Evolutionary conservation across 2,113 vertebrate species (phyloP), one percentile per base, ranked within the genome.

Genomic region (Triplophysa dalaica): DNA sequence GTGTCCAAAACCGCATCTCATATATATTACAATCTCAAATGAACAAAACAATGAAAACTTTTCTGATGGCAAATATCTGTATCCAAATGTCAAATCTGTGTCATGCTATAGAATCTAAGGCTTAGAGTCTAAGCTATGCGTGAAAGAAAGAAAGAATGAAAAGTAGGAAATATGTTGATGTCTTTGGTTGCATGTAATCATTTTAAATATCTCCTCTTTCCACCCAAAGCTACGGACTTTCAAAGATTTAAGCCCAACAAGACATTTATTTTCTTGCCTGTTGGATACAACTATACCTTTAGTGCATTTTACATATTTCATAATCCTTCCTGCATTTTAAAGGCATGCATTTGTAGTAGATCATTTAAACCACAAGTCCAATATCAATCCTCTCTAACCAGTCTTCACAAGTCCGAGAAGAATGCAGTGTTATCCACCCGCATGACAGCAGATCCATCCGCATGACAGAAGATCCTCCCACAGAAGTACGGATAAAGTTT

Each of bases 161-260:
- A 38, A 38, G 7, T 7, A 38, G 16, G 26, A 56, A 72, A 72
- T 8, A 72, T 56, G 12, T 70, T 70, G 11, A 70, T 16, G 45
- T 75, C 72, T 75, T 75, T 75, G 72, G 72, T 38, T 26, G n/a
- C 70, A 61, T 10, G 14, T 54, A 43, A 62, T 45, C 3, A 5
- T 22, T 41, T 17, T 4, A 62, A 45, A 45, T 12, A 21, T 45
- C n/a, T 41, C 29, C n/a, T 43, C 13, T 22, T 73, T 60, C 26
- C 33, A 4, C n/a, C 19, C 29, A 41, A 60, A 43, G 54, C 8
- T 11, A 52, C 17, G 2, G 52, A 13, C 2, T 38, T 38, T 14
- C 5, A 11, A 3, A 52, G 16, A 56, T 38, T 56, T 72, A 72
- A 21, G 2, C 26, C 12, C 26, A 56, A 56, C 17, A 38, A 56